A percentile compares a stretch with the other conserved stretches of the same genome.
Conservation (phyloP, 2,113 vertebrate genomes). For the Heterocephalus glaber region DNA sequence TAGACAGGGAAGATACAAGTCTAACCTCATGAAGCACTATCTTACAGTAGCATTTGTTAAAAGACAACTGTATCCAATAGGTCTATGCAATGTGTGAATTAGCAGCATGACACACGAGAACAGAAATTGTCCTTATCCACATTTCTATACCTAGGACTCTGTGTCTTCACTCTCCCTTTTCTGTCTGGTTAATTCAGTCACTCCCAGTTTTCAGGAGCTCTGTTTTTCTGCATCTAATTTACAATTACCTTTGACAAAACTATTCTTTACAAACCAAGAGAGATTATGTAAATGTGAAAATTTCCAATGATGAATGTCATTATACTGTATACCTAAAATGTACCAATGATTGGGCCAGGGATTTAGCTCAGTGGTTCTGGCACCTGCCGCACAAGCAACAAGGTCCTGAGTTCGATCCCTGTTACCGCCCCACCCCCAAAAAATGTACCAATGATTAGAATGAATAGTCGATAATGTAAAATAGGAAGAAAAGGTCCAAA, state of each 20-base stretch:
- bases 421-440: too few relatives aligned
- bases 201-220: not conserved
- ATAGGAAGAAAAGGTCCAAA: too few relatives aligned
- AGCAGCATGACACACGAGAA: not conserved
- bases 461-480: too few relatives aligned
- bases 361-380: too few relatives aligned
- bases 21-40: not conserved
- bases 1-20: not conserved
- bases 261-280: too few relatives aligned
- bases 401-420: too few relatives aligned
- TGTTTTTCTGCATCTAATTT: not conserved
- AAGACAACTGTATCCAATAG: not conserved
- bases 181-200: not conserved
- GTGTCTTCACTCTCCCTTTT: not conserved
- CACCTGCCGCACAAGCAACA: too few relatives aligned
- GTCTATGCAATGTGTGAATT: not conserved
- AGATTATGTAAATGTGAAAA: too few relatives aligned
- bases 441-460: too few relatives aligned
- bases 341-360: too few relatives aligned
- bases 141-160: not conserved
- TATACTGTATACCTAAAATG: too few relatives aligned
- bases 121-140: not conserved
- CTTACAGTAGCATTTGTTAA: conserved; percentile 13
- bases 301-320: too few relatives aligned
- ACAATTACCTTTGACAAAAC: conserved; percentile 9